Base-by-base conservation (phyloP, 2,888 invertebrate species). In the Apamea anceps region DNA sequence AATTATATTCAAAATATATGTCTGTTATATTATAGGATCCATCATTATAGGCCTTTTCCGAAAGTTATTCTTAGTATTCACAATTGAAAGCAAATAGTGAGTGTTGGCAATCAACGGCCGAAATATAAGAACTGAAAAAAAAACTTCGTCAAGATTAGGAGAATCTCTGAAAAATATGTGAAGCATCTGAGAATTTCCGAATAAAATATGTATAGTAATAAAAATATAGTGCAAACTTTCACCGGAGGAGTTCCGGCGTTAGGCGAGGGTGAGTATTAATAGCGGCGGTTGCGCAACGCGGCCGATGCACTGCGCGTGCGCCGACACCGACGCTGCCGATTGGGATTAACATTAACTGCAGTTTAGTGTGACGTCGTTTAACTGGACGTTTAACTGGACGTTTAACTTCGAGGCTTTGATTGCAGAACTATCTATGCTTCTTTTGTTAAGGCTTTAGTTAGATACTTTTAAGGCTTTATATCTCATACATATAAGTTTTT, bases 221-320 rank as follows among this genome's bases (percentile, higher is more conserved):
- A 85, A 81, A 85, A 86, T 86, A 80, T 86, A 88, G 88, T 88
- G 89, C 88, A 84, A 88, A 89, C 89, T 89, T 89, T 89, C 88
- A 77, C 89, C 87, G 83, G 75, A 81, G 78, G 25, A 85, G 89
- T 87, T 88, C 90, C 88, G 89, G 88, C 88, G 88, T 87, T 90
- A 91, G 91, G 90, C 89, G 91, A 88, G 86, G 89, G 88, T 85
- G 85, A 68, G 88, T 93, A 93, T 93, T 89, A 91, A 93, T 93
- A 93, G 90, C 83, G 54, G 63, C 71, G 77, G 86, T 94, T 94
- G 88, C 93, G 92, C 87, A 94, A 94, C 91, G 90, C 89, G 93
- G 93, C 83, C 94, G 93, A 93, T 94, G 94, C 94, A 93, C 94
- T 77, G 87, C 87, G 81, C 83, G 73, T 67, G 83, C 85, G 75